These are phyloP conservation scores for Campylomormyrus tamandua DNA, from an alignment of 2,113 vertebrate genomes.

Conservation along the genomic window DNA sequence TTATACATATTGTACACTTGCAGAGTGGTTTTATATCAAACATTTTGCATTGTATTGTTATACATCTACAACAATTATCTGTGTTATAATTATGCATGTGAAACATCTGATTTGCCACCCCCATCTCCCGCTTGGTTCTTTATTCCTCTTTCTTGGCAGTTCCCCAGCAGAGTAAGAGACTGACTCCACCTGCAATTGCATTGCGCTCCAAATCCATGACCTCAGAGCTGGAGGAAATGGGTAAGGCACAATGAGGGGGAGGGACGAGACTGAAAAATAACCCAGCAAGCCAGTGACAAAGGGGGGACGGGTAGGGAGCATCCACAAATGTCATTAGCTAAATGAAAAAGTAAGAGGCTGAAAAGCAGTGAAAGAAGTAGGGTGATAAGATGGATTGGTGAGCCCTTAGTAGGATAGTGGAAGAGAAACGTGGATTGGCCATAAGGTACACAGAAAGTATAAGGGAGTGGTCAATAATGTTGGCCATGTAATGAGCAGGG, in stretches of 20 bases:
- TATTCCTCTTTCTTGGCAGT: conserved; percentile 54
- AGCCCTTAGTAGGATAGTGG: not conserved
- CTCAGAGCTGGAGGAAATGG: conserved; percentile 89
- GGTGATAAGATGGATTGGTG: not conserved
- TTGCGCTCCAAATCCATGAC: conserved; percentile 92
- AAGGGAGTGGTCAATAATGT: not conserved
- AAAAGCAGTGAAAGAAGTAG: conserved; percentile 10
- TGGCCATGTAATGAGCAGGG: not conserved
- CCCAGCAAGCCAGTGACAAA: not conserved
- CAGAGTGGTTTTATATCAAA: not conserved
- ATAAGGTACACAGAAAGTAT: not conserved
- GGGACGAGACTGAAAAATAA: not conserved
- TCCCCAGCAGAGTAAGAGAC: conserved; percentile 77
- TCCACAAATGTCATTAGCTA: not conserved
- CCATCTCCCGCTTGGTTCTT: conserved; percentile 2
- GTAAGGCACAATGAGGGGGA: conserved; percentile 49
- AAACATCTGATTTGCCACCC: conserved; percentile 14
- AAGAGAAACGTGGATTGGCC: not conserved
- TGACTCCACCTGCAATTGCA: conserved; percentile 81
- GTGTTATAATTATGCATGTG: conserved; percentile 6
- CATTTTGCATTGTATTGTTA: not conserved
- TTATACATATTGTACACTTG: not conserved
- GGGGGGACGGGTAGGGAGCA: not conserved
- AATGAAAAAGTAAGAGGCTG: conserved; percentile 4
- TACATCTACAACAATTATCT: conserved; percentile 3